These are phyloP conservation scores for Aptenodytes forsteri DNA, from an alignment of 2,113 vertebrate genomes.

Conservation along the genomic window DNA sequence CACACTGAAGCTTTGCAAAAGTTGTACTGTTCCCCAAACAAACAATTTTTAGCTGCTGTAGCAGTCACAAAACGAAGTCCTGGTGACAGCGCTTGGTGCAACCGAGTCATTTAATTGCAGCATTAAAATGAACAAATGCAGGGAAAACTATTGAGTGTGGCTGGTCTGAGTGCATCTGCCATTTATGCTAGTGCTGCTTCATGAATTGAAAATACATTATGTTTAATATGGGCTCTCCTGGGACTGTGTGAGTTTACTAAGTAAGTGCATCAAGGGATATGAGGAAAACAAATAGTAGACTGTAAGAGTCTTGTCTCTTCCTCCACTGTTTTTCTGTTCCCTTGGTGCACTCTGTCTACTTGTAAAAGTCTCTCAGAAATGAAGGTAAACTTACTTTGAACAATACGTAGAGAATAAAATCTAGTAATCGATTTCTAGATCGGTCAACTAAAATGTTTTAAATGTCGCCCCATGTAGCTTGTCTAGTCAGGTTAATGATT, in stretches of 20 bases:
- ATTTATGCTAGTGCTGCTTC: background rate
- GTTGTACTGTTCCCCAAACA: background rate
- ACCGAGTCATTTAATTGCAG: background rate
- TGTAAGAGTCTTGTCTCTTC: background rate
- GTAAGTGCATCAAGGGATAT: background rate
- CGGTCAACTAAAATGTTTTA: background rate
- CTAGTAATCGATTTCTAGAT: background rate
- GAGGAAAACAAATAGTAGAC: background rate
- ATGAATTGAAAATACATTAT: background rate
- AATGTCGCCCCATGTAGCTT: background rate
- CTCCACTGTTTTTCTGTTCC: background rate
- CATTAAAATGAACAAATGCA: background rate
- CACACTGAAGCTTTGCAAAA: background rate
- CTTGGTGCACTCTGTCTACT: background rate
- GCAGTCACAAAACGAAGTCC: background rate
- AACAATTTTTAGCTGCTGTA: background rate
- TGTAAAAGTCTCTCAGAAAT: background rate
- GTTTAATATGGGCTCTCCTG: background rate
- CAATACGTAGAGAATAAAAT: background rate
- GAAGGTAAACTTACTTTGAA: background rate
- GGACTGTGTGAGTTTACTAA: background rate
- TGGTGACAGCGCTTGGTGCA: slow-evolving; percentile 16
- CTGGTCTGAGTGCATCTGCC: background rate
- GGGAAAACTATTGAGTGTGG: background rate
- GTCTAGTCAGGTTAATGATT: background rate